These are phyloP conservation scores for Linepithema humile DNA, from an alignment of 1,140 invertebrate species.

Conservation along the genomic window DNA sequence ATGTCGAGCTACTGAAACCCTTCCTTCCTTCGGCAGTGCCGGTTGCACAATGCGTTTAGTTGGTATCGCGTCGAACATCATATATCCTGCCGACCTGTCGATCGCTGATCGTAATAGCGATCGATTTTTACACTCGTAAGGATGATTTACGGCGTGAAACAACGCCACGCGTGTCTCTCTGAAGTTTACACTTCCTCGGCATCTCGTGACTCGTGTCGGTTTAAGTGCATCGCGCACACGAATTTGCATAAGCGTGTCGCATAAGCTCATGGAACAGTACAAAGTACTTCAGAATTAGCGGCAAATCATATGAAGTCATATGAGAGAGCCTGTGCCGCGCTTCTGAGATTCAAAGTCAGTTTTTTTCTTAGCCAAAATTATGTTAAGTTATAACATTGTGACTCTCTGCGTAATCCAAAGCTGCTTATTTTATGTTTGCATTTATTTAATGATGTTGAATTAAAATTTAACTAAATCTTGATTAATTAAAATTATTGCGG, in stretches of 20 bases:
- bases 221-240: neutral
- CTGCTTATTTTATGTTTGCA: too few species aligned
- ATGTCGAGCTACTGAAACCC: slow-evolving; percentile 35
- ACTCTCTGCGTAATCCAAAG: too few species aligned
- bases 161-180: slow-evolving; percentile 25
- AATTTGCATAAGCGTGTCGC: slow-evolving; percentile 37
- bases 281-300: slow-evolving; percentile 19
- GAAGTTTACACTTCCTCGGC: neutral
- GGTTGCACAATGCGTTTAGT: slow-evolving; percentile 55
- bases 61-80: slow-evolving; percentile 34
- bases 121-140: slow-evolving; percentile 34
- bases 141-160: slow-evolving; percentile 62
- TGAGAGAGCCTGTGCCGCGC: neutral
- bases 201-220: slow-evolving; percentile 5
- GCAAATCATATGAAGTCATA: slow-evolving; percentile 26
- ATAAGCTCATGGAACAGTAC: neutral
- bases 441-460: too few species aligned
- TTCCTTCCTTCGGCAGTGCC: slow-evolving; percentile 37
- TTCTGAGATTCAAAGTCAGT: neutral
- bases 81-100: slow-evolving; percentile 43
- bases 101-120: slow-evolving; percentile 59
- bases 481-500: neutral
- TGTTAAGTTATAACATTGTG: too few species aligned
- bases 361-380: neutral
- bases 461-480: slow-evolving; percentile 15